Percentiles rank a stretch among this genome's conserved stretches.
Evolutionary conservation across 1,140 invertebrate genomes (phyloP).

Genomic region (Hylaeus volcanicus): DNA sequence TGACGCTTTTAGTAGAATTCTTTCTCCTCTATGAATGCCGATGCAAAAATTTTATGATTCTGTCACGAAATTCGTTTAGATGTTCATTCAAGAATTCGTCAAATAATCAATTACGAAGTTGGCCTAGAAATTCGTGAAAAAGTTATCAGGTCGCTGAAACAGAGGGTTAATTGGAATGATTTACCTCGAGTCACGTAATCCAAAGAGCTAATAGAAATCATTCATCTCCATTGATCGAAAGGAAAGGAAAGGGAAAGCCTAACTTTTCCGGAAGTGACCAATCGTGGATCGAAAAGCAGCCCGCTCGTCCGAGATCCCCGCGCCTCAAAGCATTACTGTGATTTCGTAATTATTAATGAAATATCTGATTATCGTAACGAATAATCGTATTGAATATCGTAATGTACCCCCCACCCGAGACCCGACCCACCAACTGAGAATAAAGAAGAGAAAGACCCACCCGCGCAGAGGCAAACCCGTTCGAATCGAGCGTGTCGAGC

Average conservation of each 20-base stretch:
- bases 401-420: slow-evolving; percentile 56
- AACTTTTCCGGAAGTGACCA: background rate
- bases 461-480: slow-evolving; percentile 29
- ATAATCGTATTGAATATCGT: slow-evolving; percentile 79
- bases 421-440: background rate
- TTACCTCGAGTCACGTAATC: background rate
- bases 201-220: slow-evolving; percentile 20
- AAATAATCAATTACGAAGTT: too few species aligned
- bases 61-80: too few species aligned
- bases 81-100: too few species aligned
- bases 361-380: slow-evolving; percentile 79
- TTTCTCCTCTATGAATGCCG: too few species aligned
- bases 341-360: slow-evolving; percentile 81
- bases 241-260: background rate
- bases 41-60: too few species aligned
- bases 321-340: slow-evolving; percentile 81
- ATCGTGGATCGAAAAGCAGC: slow-evolving; percentile 67
- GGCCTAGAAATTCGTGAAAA: too few species aligned
- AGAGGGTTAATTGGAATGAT: background rate
- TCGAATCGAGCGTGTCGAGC: background rate
- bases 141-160: too few species aligned
- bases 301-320: slow-evolving; percentile 79
- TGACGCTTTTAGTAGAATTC: too few species aligned
- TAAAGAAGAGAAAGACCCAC: slow-evolving; percentile 18
- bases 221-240: slow-evolving; percentile 2